A percentile compares a stretch with the other conserved stretches of the same genome.
phyloP scores from a whole-genome alignment of 2,888 invertebrate species.

The Orchestes rusci region DNA sequence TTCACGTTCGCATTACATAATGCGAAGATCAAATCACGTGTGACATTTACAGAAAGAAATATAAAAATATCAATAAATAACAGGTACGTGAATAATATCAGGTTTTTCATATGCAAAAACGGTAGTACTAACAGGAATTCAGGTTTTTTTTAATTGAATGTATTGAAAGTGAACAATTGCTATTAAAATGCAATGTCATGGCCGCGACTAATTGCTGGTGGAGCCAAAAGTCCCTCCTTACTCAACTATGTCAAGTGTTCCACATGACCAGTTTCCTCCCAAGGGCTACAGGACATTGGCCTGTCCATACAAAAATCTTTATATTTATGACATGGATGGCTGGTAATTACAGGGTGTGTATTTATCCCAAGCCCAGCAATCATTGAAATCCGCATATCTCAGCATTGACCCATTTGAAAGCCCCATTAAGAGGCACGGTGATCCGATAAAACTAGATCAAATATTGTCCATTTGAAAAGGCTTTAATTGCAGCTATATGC shows the following conservation, averaged over 20 bases:
- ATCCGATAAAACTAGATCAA: slow-evolving; percentile 23
- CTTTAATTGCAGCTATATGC: slow-evolving; percentile 14
- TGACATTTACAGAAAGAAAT: slow-evolving; percentile 32
- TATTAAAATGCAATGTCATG: slow-evolving; percentile 18
- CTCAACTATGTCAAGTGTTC: too few species aligned
- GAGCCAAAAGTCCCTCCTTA: too few species aligned
- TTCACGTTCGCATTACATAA: slow-evolving; percentile 34
- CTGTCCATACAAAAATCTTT: too few species aligned
- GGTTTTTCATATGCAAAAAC: slow-evolving; percentile 19
- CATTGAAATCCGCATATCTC: too few species aligned
- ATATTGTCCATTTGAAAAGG: slow-evolving; percentile 3
- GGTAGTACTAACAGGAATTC: slow-evolving; percentile 20
- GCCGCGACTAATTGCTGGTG: slow-evolving; percentile 14
- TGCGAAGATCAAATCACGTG: slow-evolving; percentile 33
- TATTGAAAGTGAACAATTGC: slow-evolving; percentile 20
- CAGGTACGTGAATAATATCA: slow-evolving; percentile 12
- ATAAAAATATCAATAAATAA: slow-evolving; percentile 23
- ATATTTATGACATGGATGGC: slow-evolving; percentile 3
- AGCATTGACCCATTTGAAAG: slow-evolving; percentile 25
- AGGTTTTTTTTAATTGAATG: slow-evolving; percentile 12
- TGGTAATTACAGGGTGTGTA: too few species aligned
- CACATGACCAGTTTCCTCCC: too few species aligned
- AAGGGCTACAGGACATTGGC: too few species aligned
- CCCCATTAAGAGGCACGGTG: slow-evolving; percentile 19
- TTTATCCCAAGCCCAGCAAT: too few species aligned